A percentile compares a stretch with the other conserved stretches of the same genome.
Conservation (phyloP, 2,888 invertebrate genomes). For the Deroplatys truncata region DNA sequence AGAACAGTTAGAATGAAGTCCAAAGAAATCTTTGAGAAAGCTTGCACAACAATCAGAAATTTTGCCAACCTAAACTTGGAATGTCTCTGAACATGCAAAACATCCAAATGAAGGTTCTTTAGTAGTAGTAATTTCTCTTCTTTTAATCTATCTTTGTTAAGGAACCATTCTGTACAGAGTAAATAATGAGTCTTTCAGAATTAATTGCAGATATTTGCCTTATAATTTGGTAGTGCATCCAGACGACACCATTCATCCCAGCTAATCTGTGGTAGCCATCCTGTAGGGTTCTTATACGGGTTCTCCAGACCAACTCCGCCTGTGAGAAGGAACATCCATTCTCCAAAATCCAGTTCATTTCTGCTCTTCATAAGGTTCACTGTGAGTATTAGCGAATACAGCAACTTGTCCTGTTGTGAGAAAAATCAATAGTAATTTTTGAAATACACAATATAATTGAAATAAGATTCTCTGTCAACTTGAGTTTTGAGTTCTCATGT, state of each 20-base stretch:
- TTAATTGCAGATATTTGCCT: constrained; percentile 28
- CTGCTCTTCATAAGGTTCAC: constrained; percentile 63
- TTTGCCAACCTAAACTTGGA: too few species aligned
- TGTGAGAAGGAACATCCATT: constrained; percentile 85
- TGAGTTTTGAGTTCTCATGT: too few species aligned
- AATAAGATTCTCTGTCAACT: too few species aligned
- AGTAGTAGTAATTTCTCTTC: too few species aligned
- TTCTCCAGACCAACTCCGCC: constrained; percentile 80
- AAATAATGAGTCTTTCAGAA: too few species aligned
- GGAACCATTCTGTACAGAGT: too few species aligned
- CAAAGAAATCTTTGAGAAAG: too few species aligned
- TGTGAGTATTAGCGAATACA: constrained; percentile 75
- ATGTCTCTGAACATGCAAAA: too few species aligned
- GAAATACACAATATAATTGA: constrained; percentile 32
- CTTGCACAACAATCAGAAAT: too few species aligned
- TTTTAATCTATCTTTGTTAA: too few species aligned
- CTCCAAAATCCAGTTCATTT: constrained; percentile 56
- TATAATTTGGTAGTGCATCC: constrained; percentile 50
- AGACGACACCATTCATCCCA: constrained; percentile 77
- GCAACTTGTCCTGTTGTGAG: constrained; percentile 70
- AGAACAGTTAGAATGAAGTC: too few species aligned
- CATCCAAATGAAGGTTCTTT: too few species aligned
- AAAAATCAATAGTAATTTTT: background rate
- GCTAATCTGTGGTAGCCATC: constrained; percentile 66
- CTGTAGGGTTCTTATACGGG: constrained; percentile 60